A percentile compares a stretch with the other conserved stretches of the same genome.
Evolutionary conservation across 2,797 vertebrate genomes (phyloP).

Genomic region (Cichlasoma orientale): DNA sequence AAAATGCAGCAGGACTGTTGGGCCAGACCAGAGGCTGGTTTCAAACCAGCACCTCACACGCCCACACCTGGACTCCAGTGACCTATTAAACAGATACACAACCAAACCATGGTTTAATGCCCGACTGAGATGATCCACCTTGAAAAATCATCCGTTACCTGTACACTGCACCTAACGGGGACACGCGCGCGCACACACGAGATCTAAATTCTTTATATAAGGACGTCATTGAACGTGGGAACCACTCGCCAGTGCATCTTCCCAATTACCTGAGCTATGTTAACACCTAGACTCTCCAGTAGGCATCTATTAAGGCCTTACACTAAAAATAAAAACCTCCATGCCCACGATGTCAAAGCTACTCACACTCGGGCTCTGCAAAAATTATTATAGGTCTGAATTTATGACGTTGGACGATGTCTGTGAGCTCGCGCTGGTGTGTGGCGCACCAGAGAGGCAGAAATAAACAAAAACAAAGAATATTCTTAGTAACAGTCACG

Average conservation of each 20-base stretch:
- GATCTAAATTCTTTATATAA: conserved; percentile 11
- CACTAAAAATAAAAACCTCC: conserved; percentile 38
- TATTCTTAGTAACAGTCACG: conserved; percentile 10
- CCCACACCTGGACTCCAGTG: conserved; percentile 34
- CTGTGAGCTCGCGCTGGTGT: conserved; percentile 8
- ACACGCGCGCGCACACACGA: conserved; percentile 4
- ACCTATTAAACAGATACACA: conserved; percentile 51
- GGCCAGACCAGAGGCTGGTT: background rate
- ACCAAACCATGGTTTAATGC: conserved; percentile 61
- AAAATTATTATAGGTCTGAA: background rate
- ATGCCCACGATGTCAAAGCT: conserved; percentile 4
- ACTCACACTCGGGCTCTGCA: background rate
- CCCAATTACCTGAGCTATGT: conserved; percentile 74
- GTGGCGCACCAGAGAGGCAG: background rate
- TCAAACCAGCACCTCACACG: conserved; percentile 7
- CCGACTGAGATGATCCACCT: conserved; percentile 43
- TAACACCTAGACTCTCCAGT: conserved; percentile 51
- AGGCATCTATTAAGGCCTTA: conserved; percentile 56
- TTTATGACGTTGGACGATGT: background rate
- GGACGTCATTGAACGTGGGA: conserved; percentile 54
- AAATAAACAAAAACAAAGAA: background rate
- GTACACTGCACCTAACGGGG: conserved; percentile 45
- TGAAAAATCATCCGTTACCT: conserved; percentile 41
- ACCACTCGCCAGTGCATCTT: conserved; percentile 56
- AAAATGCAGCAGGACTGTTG: conserved; percentile 37